Evolutionary conservation across 2,113 vertebrate species (phyloP).

Genomic region (Nasalis larvatus): DNA sequence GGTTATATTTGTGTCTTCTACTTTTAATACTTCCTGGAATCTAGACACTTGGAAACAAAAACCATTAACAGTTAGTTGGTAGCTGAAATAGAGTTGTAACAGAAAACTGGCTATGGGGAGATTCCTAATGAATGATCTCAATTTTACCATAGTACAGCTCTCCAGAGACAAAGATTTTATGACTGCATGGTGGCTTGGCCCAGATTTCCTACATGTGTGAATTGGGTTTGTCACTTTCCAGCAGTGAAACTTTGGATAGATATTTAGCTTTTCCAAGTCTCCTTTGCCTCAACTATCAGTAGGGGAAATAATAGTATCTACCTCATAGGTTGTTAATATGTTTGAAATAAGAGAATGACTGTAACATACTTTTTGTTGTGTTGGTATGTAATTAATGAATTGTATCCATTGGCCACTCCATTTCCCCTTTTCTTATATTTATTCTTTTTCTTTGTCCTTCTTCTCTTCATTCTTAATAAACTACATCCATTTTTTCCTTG

Average conservation of each 20-base stretch:
- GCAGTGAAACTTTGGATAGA: neutral
- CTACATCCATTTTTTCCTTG: neutral
- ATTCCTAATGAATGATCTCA: neutral
- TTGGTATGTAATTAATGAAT: neutral
- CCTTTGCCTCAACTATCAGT: neutral
- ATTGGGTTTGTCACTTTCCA: neutral
- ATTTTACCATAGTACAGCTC: neutral
- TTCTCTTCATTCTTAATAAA: conserved; percentile 15
- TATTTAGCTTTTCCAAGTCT: neutral
- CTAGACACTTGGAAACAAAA: neutral
- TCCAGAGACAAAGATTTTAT: neutral
- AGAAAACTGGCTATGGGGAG: neutral
- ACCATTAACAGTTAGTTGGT: neutral
- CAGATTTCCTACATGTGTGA: neutral
- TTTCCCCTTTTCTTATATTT: neutral
- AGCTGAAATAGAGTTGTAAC: neutral
- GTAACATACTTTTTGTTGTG: neutral
- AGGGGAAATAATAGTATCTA: neutral
- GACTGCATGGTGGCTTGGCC: neutral
- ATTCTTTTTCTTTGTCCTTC: neutral
- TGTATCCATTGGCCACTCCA: neutral
- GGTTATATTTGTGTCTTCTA: neutral
- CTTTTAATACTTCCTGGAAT: neutral
- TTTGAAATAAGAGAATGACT: neutral
- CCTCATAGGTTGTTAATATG: neutral